These are phyloP conservation scores for Chamaetylas fuelleborni DNA, from an alignment of 2,113 vertebrate species.

Conservation along the genomic window DNA sequence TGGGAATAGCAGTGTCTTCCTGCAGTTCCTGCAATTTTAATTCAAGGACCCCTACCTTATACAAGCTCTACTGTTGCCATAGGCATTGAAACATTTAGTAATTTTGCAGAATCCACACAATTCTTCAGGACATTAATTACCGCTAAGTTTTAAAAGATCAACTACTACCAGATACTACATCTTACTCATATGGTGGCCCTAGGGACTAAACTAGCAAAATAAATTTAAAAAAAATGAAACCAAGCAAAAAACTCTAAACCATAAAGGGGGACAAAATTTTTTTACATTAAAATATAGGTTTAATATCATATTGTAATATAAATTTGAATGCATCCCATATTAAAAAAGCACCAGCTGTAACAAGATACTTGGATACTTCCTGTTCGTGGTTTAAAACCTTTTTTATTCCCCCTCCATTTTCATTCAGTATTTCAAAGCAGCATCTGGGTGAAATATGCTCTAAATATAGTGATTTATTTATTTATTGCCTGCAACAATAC, in stretches of 20 bases:
- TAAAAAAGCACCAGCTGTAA: not conserved
- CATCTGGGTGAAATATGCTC: conserved; percentile 75
- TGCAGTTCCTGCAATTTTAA: not conserved
- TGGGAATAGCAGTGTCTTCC: not conserved
- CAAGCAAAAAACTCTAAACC: not conserved
- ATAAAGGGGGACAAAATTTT: not conserved
- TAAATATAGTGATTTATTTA: conserved; percentile 66
- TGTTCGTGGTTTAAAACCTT: not conserved
- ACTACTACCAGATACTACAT: not conserved
- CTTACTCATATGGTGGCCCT: not conserved
- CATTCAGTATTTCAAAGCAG: conserved; percentile 61
- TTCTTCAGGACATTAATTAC: not conserved
- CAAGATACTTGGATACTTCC: conserved; percentile 40
- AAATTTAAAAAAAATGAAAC: not conserved
- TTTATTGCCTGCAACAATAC: conserved; percentile 69
- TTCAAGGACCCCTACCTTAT: not conserved
- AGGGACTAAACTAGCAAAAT: not conserved
- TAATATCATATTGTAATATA: not conserved
- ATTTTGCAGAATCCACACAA: not conserved
- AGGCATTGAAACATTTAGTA: not conserved
- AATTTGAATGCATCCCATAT: not conserved
- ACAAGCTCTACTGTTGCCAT: not conserved
- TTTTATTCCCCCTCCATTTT: not conserved
- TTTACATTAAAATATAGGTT: not conserved
- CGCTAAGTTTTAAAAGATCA: not conserved